Evolutionary conservation across 2,888 invertebrate genomes (phyloP), one percentile per base, ranked within the genome.

Genomic region (Melieria picta): DNA sequence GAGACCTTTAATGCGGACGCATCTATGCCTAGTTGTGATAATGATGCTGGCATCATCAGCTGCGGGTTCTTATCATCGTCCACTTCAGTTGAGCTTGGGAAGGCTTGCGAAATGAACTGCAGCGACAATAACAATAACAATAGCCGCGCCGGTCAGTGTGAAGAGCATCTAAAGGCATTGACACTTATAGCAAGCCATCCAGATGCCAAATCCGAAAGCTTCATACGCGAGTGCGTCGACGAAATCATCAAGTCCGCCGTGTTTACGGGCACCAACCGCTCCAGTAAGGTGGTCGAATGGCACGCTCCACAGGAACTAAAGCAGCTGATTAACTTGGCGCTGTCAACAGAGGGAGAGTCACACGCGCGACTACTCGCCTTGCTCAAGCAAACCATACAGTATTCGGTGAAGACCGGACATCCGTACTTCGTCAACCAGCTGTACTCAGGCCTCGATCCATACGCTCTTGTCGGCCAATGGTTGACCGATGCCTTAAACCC

Each of bases 361-460:
- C 93, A 94, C 77, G 91, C 93, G 11, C 89, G 91, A 71, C 88
- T 96, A 1, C 81, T 94, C 64, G 87, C 89, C 48, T 85, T 93
- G 9, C 88, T 94, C 73, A 90, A 90, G 74, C 90, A 93, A 80
- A 91, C 94, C 61, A 92, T 96, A 79, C 90, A 92, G 48, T 94
- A 93, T 88, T 96, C 96, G 58, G 96, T 96, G 0, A 96, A 96
- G 87, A 95, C 95, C 1, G 95, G 93, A 0, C 95, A 96, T 85
- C 96, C 95, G 0, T 94, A 93, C 83, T 96, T 96, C 84, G 92
- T 95, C 46, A 96, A 96, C 86, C 96, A 96, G 84, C 87, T 96
- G 11, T 96, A 93, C 85, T 95, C 95, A 0, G 91, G 93, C 4
- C 89, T 95, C 46, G 95, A 95, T 86, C 94, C 95, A 0, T 95